These are phyloP conservation scores for Lamprologus ornatipinnis DNA, from an alignment of 2,113 vertebrate species.

Conservation along the genomic window DNA sequence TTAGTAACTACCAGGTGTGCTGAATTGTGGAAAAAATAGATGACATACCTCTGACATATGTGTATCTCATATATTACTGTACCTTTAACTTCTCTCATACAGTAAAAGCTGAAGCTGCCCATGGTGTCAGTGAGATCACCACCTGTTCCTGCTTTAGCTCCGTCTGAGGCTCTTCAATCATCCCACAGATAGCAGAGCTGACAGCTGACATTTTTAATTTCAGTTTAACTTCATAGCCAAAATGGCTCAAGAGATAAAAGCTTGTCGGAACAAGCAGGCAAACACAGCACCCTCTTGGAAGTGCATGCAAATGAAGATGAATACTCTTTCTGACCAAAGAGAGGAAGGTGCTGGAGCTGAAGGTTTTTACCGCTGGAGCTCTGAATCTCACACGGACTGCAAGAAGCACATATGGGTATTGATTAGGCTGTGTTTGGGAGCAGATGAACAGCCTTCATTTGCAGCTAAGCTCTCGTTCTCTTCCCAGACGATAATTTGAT, in stretches of 20 bases:
- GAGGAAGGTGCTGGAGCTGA: background rate
- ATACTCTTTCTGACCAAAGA: background rate
- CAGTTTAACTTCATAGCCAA: background rate
- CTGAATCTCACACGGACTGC: background rate
- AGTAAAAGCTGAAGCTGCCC: background rate
- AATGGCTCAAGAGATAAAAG: background rate
- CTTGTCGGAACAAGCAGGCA: background rate
- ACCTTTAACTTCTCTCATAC: background rate
- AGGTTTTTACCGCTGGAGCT: background rate
- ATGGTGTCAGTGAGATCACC: background rate
- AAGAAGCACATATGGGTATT: background rate
- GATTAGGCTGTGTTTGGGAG: background rate
- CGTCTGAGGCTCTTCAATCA: background rate
- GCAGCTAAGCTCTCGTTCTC: background rate
- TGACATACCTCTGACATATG: background rate
- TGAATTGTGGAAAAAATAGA: background rate
- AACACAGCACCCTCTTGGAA: background rate
- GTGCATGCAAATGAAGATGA: background rate
- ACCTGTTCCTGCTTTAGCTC: background rate
- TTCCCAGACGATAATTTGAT: background rate
- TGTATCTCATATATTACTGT: background rate
- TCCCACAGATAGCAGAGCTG: background rate
- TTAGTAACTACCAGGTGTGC: background rate
- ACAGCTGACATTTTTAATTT: conserved; percentile 9
- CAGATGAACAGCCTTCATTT: background rate